Evolutionary conservation across 2,797 vertebrate species (phyloP), one percentile per base, ranked within the genome.

Genomic region (Nasua narica): DNA sequence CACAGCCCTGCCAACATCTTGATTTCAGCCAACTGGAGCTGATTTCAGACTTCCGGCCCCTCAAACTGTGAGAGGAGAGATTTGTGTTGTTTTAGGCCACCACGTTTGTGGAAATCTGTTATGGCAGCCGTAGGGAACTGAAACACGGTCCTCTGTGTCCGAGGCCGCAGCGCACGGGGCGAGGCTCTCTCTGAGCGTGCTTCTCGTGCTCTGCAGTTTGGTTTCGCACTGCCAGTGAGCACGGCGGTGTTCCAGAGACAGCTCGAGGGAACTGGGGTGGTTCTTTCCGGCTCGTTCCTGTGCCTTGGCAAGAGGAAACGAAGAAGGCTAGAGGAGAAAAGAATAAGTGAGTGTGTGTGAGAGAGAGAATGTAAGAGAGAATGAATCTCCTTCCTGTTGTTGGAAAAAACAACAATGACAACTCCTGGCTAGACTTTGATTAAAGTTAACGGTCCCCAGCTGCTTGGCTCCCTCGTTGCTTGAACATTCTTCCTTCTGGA

Each of bases 401-500:
- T 96, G 79, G 50, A 95, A 90, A 90, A 46, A 29, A 37, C 13
- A 4, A 40, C 40, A 25, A n/a, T n/a, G n/a, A 25, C 35, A 46
- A 46, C 40, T 90, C 35, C 90, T 96, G 95, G 90, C 93, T 74
- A 60, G 93, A 92, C 90, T 77, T 95, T 93, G 94, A 96, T 97
- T 82, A 77, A 96, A 95, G 78, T 94, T 95, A 97, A 97, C 96
- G 94, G 74, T 70, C 87, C 91, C 95, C 94, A 98, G 96, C 97
- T 97, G 96, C 87, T 97, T 97, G 96, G 96, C 92, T 97, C 82
- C 78, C 18, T 70, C 46, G 3, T 40, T 79, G 29, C 90, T 87
- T 77, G 78, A 96, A 67, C 82, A 87, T 94, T 97, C 96, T 95
- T 93, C 85, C 23, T 70, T 96, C 77, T 93, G 93, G 94, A 96